These are phyloP conservation scores for Pseudoips prasinana DNA, from an alignment of 2,888 invertebrate genomes.

Conservation along the genomic window DNA sequence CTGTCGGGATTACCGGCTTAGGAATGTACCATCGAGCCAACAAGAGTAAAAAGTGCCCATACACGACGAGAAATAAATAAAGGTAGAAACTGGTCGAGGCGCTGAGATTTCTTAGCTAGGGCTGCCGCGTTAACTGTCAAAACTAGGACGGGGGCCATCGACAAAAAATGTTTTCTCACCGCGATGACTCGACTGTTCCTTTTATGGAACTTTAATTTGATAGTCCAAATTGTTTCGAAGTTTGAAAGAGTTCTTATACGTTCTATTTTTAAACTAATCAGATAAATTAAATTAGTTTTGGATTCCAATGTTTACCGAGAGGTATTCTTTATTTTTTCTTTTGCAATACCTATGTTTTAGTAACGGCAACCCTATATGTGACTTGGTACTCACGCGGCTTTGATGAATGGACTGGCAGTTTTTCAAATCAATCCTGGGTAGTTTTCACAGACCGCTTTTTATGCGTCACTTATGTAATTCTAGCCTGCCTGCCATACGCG, in stretches of 20 bases:
- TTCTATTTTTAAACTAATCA: constrained; percentile 19
- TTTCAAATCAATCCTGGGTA: constrained; percentile 54
- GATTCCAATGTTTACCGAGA: constrained; percentile 15
- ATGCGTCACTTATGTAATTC: constrained; percentile 40
- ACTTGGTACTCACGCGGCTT: constrained; percentile 44
- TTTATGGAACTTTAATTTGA: constrained; percentile 40
- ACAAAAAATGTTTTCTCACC: constrained; percentile 36
- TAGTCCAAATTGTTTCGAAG: constrained; percentile 37
- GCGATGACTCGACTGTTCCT: constrained; percentile 34
- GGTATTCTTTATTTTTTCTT: constrained; percentile 16
- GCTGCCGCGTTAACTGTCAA: constrained; percentile 32
- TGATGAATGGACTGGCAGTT: constrained; percentile 72
- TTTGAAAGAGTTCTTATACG: constrained; percentile 27
- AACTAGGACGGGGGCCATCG: constrained; percentile 23
- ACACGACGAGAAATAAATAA: constrained; percentile 78
- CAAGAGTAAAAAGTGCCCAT: constrained; percentile 72
- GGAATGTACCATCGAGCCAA: constrained; percentile 78
- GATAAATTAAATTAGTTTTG: constrained; percentile 24
- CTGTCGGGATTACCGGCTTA: constrained; percentile 80
- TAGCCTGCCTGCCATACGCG: constrained; percentile 21
- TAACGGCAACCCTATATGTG: constrained; percentile 33
- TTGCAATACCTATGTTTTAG: not conserved
- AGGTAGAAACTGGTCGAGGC: constrained; percentile 70
- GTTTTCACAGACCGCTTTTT: constrained; percentile 51
- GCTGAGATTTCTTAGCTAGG: constrained; percentile 68